Evolutionary conservation across 2,113 vertebrate genomes (phyloP), one percentile per base, ranked within the genome.

Genomic region (Calyptomena viridis): DNA sequence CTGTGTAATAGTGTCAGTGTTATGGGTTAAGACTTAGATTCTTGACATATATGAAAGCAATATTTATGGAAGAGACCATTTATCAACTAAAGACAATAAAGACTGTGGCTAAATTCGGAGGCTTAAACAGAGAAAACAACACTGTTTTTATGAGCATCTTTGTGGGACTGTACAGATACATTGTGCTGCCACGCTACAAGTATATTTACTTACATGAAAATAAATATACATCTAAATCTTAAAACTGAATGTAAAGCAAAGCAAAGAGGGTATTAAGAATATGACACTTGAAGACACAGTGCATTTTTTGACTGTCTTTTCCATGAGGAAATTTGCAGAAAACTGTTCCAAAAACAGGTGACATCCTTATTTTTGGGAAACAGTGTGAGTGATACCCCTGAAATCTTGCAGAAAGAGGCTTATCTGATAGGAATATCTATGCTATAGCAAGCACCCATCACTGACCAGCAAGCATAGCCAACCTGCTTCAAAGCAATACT

Each of bases 61-160:
- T 78, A 53, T 81, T 94, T 91, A 87, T 78, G 71, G 79, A 96
- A 89, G 46, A 92, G 23, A 28, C 21, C 44, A 87, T 95, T 94
- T 94, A 88, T 95, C 94, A 93, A 59, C 67, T 95, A 62, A 96
- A 92, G 79, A 87, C 69, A 92, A 86, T 87, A 93, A 89, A 96
- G 28, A 28, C 18, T 16, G 37, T 76, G 40, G 66, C 22, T 93
- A 80, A 94, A 93, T 92, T 94, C 80, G 83, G 28, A 53, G 84
- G 28, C 75, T 92, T 73, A 92, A 80, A 78, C 49, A 92, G 74
- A 94, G 71, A 90, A 95, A 96, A 76, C 28, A 64, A 25, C 60
- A 58, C 42, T 89, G 49, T 37, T 79, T 30, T 93, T 88, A 93
- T 84, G 52, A 95, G 31, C 60, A 85, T 69, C 63, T 90, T 81